Evolutionary conservation across 2,888 invertebrate genomes (phyloP), one percentile per base, ranked within the genome.

Genomic region (Himalopsyche kuldschensis): DNA sequence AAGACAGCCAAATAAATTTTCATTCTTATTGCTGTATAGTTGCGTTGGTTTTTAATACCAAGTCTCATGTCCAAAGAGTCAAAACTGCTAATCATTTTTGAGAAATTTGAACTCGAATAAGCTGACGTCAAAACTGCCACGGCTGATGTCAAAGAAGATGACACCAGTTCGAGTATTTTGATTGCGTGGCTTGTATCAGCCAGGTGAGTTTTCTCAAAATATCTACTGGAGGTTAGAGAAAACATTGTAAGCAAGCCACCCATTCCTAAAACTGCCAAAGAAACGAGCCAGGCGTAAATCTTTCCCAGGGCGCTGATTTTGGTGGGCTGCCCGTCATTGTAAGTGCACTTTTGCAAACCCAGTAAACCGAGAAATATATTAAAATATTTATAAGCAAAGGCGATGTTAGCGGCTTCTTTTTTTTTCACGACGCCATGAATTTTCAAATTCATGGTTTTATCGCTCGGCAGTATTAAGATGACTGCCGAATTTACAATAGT

Each of bases 71-170:
- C 77, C 20, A 82, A 48, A 41, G 31, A 47, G 4, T 82, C 69
- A 20, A 82, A 82, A 75, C 69, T 78, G 69, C 78, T 82, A 1
- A 82, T 75, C 82, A 82, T 82, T 46, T 17, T 46, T 5, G 82
- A 78, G 30, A 63, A 82, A 17, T 78, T 78, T 55, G 81, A 11
- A n/a, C 78, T 41, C 20, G 35, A 20, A 76, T 17, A 81, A 17
- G 41, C 30, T 6, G 84, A 84, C 5, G 47, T 75, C 41, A 80
- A 63, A 17, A 80, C 77, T 3, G 78, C 78, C n/a, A 79, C n/a
- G 3, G 75, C 30, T 8, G 82, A 80, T 46, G 82, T 75, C n/a
- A 82, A 17, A 17, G 76, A 69, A 4, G 79, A 78, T 76, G 75
- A 75, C 3, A 82, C 11, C 0, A 63, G 31, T 20, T 77, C 30